Evolutionary conservation across 2,113 vertebrate species (phyloP).

Genomic region (Pogona vitticeps): DNA sequence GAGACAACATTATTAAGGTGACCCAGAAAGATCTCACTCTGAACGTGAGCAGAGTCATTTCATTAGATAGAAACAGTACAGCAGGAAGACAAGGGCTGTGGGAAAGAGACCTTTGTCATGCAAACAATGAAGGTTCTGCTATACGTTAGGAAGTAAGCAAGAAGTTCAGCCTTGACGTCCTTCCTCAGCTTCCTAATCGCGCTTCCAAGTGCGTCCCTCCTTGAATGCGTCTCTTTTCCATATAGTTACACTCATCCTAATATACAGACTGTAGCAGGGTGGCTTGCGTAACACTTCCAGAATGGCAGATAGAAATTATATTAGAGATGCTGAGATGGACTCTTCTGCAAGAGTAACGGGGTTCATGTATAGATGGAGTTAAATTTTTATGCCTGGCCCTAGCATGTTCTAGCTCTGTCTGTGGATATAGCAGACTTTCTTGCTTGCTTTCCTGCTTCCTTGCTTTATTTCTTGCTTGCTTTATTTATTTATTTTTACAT

Average conservation of each 20-base stretch:
- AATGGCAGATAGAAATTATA: too few relatives aligned
- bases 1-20: not conserved
- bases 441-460: too few relatives aligned
- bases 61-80: conserved; percentile 12
- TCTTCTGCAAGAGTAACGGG: not conserved
- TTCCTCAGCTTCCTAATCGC: conserved; percentile 29
- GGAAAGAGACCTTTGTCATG: conserved; percentile 32
- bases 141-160: conserved; percentile 24
- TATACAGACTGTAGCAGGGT: not conserved
- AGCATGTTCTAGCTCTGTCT: too few relatives aligned
- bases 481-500: too few relatives aligned
- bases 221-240: not conserved
- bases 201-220: conserved; percentile 2
- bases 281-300: not conserved
- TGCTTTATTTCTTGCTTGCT: too few relatives aligned
- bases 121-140: conserved; percentile 16
- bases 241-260: conserved; percentile 3
- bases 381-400: not conserved
- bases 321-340: not conserved
- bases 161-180: conserved; percentile 30
- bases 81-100: conserved; percentile 36
- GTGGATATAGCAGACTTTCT: too few relatives aligned
- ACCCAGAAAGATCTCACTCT: not conserved
- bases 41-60: not conserved
- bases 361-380: not conserved